phyloP scores from a whole-genome alignment of 2,113 vertebrate genomes.

The Bucco capensis region DNA sequence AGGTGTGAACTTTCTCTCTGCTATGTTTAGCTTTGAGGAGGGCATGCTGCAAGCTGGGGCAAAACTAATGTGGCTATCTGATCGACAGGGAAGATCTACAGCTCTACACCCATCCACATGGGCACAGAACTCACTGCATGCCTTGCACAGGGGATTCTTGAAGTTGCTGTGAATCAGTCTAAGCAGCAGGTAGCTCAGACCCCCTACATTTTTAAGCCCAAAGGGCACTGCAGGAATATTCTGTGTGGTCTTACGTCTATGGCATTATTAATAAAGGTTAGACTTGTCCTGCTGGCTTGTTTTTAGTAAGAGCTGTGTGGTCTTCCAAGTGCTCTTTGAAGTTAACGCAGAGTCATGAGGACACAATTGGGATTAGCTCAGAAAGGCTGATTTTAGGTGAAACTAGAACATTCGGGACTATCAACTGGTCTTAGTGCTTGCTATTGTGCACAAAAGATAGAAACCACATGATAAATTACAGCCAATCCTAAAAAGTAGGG shows the following conservation, averaged over 20 bases:
- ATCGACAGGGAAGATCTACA: background rate
- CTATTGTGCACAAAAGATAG: background rate
- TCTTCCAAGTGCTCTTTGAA: slow-evolving; percentile 39
- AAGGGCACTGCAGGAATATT: slow-evolving; percentile 17
- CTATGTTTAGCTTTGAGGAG: background rate
- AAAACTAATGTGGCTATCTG: slow-evolving; percentile 24
- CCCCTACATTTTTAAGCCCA: slow-evolving; percentile 54
- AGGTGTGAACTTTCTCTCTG: slow-evolving; percentile 32
- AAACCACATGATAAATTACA: background rate
- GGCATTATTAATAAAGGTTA: background rate
- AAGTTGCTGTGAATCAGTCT: background rate
- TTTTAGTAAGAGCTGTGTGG: slow-evolving; percentile 40
- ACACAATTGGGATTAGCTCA: background rate
- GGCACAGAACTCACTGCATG: background rate
- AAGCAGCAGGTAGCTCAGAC: background rate
- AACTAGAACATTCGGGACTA: background rate
- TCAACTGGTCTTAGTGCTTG: background rate
- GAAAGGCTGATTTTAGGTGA: background rate
- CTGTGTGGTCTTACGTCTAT: slow-evolving; percentile 21
- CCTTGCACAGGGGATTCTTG: background rate
- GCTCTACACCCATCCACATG: slow-evolving; percentile 30
- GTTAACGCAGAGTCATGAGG: background rate
- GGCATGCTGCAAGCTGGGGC: slow-evolving; percentile 34
- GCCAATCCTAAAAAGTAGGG: background rate
- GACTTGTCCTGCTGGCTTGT: slow-evolving; percentile 32